Evolutionary conservation across 2,797 vertebrate genomes (phyloP).

Genomic region (Pseudochromis fuscus): DNA sequence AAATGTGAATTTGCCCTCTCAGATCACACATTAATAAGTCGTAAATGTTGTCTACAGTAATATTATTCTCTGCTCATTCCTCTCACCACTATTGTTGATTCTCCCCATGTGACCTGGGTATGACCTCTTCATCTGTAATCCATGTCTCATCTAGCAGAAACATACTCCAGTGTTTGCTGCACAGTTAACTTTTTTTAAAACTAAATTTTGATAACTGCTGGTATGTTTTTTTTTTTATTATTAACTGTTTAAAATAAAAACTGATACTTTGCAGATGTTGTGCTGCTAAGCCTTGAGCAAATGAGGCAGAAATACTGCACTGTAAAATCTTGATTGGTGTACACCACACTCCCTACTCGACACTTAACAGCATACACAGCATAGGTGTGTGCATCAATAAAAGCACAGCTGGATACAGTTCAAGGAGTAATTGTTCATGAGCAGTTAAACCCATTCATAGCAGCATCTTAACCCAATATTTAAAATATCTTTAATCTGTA

Average conservation of each 20-base stretch:
- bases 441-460: conserved; percentile 10
- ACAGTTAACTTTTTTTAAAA: background rate
- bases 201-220: background rate
- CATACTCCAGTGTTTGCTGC: background rate
- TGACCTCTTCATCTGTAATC: background rate
- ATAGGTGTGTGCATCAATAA: conserved; percentile 14
- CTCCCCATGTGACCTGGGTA: background rate
- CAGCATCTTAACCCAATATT: background rate
- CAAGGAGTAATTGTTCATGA: conserved; percentile 4
- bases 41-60: background rate
- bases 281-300: background rate
- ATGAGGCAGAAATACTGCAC: background rate
- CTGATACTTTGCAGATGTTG: background rate
- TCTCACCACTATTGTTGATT: background rate
- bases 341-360: background rate
- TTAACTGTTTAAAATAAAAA: background rate
- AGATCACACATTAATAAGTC: background rate
- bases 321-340: conserved; percentile 9
- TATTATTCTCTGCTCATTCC: background rate
- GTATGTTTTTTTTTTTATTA: background rate
- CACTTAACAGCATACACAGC: background rate
- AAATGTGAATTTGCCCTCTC: background rate
- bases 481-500: background rate
- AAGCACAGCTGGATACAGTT: conserved; percentile 8
- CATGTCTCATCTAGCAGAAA: background rate